These are phyloP conservation scores for Rutpela maculata DNA, from an alignment of 2,888 invertebrate species.

Conservation along the genomic window DNA sequence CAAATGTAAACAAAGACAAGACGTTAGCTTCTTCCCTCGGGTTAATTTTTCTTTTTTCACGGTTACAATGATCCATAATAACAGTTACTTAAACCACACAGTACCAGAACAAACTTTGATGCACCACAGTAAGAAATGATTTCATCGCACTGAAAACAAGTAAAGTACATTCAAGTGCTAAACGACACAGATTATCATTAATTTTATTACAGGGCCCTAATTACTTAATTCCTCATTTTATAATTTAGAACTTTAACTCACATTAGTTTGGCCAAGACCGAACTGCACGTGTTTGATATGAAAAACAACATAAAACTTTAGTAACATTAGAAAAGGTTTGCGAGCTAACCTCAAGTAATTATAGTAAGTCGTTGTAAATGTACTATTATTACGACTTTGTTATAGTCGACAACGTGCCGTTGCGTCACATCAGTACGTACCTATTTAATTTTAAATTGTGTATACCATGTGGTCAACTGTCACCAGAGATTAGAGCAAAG, in stretches of 20 bases:
- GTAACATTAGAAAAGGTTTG: background rate
- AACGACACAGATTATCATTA: conserved; percentile 26
- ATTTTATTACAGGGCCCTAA: conserved; percentile 30
- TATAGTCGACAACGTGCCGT: background rate
- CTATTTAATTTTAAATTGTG: background rate
- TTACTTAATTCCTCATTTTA: conserved; percentile 33
- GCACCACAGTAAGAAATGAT: conserved; percentile 9
- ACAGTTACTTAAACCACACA: background rate
- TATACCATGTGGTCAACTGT: background rate
- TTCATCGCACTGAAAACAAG: conserved; percentile 33
- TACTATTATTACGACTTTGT: background rate
- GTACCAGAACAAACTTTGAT: background rate
- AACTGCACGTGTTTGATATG: background rate
- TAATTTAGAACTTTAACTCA: conserved; percentile 2
- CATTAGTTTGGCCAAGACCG: background rate
- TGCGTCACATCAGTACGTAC: background rate
- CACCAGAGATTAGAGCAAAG: background rate
- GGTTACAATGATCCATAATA: conserved; percentile 76
- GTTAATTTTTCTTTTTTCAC: conserved; percentile 76
- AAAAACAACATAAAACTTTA: background rate
- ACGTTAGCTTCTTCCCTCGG: conserved; percentile 80
- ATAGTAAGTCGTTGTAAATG: conserved; percentile 7
- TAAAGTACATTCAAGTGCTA: conserved; percentile 7
- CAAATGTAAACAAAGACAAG: conserved; percentile 80
- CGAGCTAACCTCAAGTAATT: conserved; percentile 1